Evolutionary conservation across 2,797 vertebrate genomes (phyloP).

Genomic region (Podarcis lilfordi): DNA sequence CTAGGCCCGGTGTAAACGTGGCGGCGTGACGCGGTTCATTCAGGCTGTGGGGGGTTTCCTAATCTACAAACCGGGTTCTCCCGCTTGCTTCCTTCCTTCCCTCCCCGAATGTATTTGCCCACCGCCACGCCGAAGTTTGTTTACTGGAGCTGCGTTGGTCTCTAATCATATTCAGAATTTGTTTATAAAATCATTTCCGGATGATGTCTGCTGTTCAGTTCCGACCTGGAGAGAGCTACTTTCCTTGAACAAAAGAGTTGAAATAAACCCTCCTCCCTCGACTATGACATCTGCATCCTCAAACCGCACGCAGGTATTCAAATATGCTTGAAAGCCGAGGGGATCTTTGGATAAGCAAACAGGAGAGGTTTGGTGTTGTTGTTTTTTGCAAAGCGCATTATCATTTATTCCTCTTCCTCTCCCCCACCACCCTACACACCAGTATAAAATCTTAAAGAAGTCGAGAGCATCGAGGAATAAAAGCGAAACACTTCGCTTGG

Average conservation of each 20-base stretch:
- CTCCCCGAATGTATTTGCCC: neutral
- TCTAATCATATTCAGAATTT: slow-evolving; percentile 26
- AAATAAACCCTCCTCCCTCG: slow-evolving; percentile 31
- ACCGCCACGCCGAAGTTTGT: slow-evolving; percentile 27
- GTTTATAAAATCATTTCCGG: slow-evolving; percentile 59
- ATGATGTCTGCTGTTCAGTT: slow-evolving; percentile 34
- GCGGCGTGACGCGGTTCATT: neutral
- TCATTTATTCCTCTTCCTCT: too few species aligned
- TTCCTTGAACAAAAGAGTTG: slow-evolving; percentile 44
- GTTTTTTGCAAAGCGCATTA: neutral
- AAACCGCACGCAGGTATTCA: neutral
- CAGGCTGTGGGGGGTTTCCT: neutral
- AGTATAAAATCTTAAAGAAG: neutral
- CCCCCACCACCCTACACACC: too few species aligned
- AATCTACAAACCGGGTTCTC: neutral
- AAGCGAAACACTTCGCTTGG: neutral
- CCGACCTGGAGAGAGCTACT: slow-evolving; percentile 52
- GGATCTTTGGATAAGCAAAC: slow-evolving; percentile 43
- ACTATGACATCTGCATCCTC: neutral
- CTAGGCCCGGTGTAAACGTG: neutral
- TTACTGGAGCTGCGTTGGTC: slow-evolving; percentile 24
- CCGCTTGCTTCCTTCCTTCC: too few species aligned
- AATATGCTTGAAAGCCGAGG: neutral
- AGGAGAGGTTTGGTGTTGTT: too few species aligned
- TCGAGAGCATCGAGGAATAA: neutral